Evolutionary conservation across 2,797 vertebrate genomes (phyloP).

Genomic region (Epinephelus awoara): DNA sequence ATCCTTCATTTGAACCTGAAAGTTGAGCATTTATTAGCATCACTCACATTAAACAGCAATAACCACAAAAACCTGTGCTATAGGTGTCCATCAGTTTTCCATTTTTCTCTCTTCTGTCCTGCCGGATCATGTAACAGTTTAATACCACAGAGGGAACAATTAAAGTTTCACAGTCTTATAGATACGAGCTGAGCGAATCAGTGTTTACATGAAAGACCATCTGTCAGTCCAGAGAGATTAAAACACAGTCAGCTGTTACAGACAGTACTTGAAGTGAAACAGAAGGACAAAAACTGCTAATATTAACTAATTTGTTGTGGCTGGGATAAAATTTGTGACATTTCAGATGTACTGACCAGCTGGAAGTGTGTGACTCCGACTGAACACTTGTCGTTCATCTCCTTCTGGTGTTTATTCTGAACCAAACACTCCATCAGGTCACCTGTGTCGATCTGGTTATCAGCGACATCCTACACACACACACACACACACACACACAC

Average conservation of each 20-base stretch:
- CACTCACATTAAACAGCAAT: background rate
- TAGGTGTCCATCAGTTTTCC: too few species aligned
- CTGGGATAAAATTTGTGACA: too few species aligned
- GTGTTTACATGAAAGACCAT: background rate
- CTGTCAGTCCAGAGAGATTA: background rate
- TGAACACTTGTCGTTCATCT: slow-evolving; percentile 96
- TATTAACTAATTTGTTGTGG: background rate
- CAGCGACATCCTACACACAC: slow-evolving; percentile 90
- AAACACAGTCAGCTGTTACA: background rate
- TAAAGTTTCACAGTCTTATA: background rate
- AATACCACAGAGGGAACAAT: background rate
- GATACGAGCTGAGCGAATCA: background rate
- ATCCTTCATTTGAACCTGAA: slow-evolving; percentile 97
- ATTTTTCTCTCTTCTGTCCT: background rate
- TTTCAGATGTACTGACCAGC: slow-evolving; percentile 86
- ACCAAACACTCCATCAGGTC: slow-evolving; percentile 97
- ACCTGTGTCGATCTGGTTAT: slow-evolving; percentile 96
- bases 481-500: slow-evolving; percentile 12
- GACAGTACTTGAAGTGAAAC: background rate
- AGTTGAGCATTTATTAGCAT: background rate
- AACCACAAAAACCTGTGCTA: background rate
- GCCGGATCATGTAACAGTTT: background rate
- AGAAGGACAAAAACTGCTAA: background rate
- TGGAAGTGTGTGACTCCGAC: slow-evolving; percentile 97
- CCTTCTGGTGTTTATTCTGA: slow-evolving; percentile 97